Conservation (phyloP, 1,140 invertebrate genomes). For the Stenopsyche tienmushanensis region DNA sequence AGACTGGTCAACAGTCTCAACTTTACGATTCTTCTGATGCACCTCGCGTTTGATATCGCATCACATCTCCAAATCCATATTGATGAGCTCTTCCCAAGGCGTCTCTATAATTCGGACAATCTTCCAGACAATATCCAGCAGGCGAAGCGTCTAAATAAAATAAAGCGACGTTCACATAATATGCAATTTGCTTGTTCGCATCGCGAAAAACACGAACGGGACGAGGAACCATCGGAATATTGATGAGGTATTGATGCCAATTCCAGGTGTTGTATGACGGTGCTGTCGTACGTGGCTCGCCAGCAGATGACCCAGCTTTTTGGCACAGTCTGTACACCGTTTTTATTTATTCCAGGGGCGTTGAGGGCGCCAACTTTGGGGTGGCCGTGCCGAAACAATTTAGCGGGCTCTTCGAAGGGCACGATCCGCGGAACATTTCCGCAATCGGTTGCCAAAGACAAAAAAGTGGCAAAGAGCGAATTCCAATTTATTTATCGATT, state of each 20-base stretch:
- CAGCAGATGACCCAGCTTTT: not conserved
- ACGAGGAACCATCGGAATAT: not conserved
- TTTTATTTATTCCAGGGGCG: conserved; percentile 7
- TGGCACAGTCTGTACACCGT: not conserved
- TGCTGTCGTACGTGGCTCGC: not conserved
- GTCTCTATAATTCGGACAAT: too few species aligned
- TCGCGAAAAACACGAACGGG: not conserved
- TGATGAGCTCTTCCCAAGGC: too few species aligned
- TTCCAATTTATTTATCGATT: not conserved
- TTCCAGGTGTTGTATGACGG: not conserved
- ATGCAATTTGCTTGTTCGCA: conserved; percentile 1
- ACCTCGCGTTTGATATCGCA: too few species aligned
- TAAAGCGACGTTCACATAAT: not conserved
- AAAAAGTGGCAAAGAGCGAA: not conserved
- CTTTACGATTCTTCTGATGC: too few species aligned
- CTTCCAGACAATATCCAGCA: not conserved
- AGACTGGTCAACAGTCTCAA: too few species aligned
- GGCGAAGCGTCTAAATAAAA: not conserved
- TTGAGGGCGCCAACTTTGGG: conserved; percentile 18
- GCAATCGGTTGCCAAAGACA: not conserved
- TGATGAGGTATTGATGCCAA: not conserved
- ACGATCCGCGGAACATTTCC: not conserved
- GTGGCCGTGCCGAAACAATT: conserved; percentile 12
- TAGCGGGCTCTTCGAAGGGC: conserved; percentile 8
- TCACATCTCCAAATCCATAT: too few species aligned